Base-by-base conservation (phyloP, 1,140 invertebrate genomes). In the Pachyrhynchus sulphureomaculatus region DNA sequence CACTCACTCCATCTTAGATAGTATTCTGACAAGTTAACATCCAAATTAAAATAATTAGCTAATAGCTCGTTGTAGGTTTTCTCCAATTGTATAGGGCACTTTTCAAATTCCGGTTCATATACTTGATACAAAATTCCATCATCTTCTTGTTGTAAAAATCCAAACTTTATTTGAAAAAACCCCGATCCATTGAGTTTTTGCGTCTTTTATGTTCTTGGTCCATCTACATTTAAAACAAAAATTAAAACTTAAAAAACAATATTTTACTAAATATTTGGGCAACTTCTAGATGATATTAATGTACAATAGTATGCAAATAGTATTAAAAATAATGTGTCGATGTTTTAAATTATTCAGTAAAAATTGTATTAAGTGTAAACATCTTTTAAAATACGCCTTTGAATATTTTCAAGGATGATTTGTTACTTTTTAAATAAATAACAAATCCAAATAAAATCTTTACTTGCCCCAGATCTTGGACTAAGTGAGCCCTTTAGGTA, bases 101-200 rank as follows among this genome's bases (percentile, higher is more conserved):
- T 84, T 44, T 36, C 49, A 62, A 48, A 33, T 29, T 29, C 26
- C 1, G 48, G 20, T 57, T 66, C 80, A 54, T 84, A 73, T 17
- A 89, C 83, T 72, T 84, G 76, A 68, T 88, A 96, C 32, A 74
- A 74, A 36, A 95, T 75, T 67, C 77, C 68, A 32, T 84, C 75
- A 9, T 86, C 76, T 37, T 77, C 75, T 78, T 92, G 89, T 48
- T 75, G 78, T 6, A 96, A 76, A 81, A 63, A 83, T 85, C 91
- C 92, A 96, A 6, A 93, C 80, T 44, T 78, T 81, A 64, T 82
- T 80, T 8, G 77, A 75, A 75, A 92, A 89, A 1, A 93, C 84
- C 33, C 92, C 91, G 20, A 80, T 83, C 82, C 87, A 95, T 76
- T 83, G 81, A 18, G 80, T 70, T 33, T 77, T 79, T 44, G 78